Evolutionary conservation across 2,797 vertebrate genomes (phyloP).

Genomic region (Sebastes minor): DNA sequence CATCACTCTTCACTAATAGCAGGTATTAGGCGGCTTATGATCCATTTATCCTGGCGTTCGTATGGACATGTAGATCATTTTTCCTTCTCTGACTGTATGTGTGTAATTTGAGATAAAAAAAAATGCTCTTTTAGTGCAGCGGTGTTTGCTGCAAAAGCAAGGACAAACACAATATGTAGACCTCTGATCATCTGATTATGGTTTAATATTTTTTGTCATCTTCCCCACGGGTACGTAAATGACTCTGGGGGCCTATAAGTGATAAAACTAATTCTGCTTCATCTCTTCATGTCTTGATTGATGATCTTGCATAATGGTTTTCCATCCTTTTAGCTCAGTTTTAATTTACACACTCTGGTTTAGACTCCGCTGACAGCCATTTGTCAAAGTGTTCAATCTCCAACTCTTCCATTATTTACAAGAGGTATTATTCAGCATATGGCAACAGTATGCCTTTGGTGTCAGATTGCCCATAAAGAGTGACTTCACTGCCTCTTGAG

Average conservation of each 20-base stretch:
- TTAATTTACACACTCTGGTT: conserved; percentile 62
- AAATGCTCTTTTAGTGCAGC: neutral
- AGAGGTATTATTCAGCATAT: conserved; percentile 75
- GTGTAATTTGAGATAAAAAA: conserved; percentile 22
- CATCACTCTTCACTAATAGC: conserved; percentile 45
- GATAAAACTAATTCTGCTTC: conserved; percentile 59
- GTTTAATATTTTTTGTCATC: conserved; percentile 67
- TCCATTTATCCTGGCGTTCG: conserved; percentile 28
- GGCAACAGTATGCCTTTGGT: conserved; percentile 72
- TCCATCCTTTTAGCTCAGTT: conserved; percentile 37
- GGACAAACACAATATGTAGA: conserved; percentile 39
- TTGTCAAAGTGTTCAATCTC: conserved; percentile 64
- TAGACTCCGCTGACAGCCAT: conserved; percentile 49
- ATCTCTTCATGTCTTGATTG: conserved; percentile 51
- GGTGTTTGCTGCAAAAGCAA: conserved; percentile 23
- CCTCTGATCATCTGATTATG: conserved; percentile 52
- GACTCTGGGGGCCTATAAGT: conserved; percentile 56
- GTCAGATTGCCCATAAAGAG: conserved; percentile 75
- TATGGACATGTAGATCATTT: conserved; percentile 34
- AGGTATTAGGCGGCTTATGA: conserved; percentile 50
- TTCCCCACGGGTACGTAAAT: conserved; percentile 32
- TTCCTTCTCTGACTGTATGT: neutral
- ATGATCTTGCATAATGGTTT: conserved; percentile 48
- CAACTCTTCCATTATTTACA: conserved; percentile 72
- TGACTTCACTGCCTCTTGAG: conserved; percentile 76